phyloP scores from a whole-genome alignment of 2,888 invertebrate species.

The Odontocerum albicorne region DNA sequence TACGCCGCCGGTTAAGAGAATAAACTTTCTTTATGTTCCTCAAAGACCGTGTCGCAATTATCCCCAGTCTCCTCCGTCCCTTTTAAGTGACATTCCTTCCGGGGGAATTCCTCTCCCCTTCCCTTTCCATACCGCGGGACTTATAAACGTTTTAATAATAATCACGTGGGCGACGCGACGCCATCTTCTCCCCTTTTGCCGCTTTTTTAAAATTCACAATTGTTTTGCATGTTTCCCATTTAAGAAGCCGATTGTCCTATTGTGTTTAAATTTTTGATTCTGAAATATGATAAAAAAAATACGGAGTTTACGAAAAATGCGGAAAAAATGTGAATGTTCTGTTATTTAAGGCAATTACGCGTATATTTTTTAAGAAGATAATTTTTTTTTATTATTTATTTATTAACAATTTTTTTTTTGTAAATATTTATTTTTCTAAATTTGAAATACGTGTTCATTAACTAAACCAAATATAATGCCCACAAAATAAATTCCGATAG shows the following conservation, averaged over 20 bases:
- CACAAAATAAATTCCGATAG: too few relatives aligned
- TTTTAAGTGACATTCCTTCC: constrained; percentile 27
- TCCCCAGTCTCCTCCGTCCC: constrained; percentile 13
- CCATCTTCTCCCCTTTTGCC: neutral
- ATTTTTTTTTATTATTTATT: too few relatives aligned
- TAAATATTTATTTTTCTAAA: too few relatives aligned
- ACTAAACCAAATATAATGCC: too few relatives aligned
- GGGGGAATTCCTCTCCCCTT: constrained; percentile 5
- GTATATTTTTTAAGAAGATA: too few relatives aligned
- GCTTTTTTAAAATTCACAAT: constrained; percentile 4
- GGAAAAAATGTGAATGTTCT: too few relatives aligned
- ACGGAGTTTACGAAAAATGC: too few relatives aligned
- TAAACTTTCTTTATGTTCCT: constrained; percentile 28
- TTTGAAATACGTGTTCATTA: too few relatives aligned
- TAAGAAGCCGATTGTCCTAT: neutral
- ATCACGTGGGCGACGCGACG: constrained; percentile 12
- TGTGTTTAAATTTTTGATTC: too few relatives aligned
- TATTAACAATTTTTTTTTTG: too few relatives aligned
- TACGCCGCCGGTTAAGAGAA: constrained; percentile 24
- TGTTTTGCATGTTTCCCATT: constrained; percentile 8
- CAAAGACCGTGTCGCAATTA: constrained; percentile 35
- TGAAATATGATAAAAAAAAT: too few relatives aligned
- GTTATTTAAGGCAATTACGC: too few relatives aligned
- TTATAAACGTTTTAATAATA: constrained; percentile 31
- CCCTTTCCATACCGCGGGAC: neutral